Evolutionary conservation across 1,140 invertebrate genomes (phyloP).

Genomic region (Paraescarpia echinospica): DNA sequence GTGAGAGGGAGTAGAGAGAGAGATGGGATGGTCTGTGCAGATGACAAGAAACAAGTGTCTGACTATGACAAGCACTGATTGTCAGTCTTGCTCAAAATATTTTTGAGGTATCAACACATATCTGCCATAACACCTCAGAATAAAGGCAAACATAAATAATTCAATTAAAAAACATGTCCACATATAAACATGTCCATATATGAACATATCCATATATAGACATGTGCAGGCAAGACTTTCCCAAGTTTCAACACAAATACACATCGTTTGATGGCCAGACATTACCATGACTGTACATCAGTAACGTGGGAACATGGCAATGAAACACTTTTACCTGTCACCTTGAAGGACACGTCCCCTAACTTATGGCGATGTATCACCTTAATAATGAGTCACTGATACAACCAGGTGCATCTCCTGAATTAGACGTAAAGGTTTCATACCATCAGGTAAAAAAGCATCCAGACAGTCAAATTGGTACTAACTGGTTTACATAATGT

Average conservation of each 20-base stretch:
- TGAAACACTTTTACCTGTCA: not conserved
- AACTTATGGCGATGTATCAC: not conserved
- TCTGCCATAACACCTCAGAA: not conserved
- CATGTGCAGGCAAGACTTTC: not conserved
- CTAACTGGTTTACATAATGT: not conserved
- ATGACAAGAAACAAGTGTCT: not conserved
- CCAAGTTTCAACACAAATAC: not conserved
- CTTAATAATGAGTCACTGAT: conserved; percentile 1
- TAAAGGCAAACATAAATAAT: not conserved
- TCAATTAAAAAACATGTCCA: not conserved
- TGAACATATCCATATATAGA: too few species aligned
- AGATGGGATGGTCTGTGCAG: not conserved
- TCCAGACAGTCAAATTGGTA: not conserved
- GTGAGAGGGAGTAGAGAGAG: not conserved
- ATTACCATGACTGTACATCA: not conserved
- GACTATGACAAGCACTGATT: not conserved
- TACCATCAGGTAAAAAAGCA: not conserved
- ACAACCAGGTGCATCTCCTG: not conserved
- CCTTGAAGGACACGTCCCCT: too few species aligned
- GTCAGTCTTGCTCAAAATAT: not conserved
- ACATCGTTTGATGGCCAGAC: not conserved
- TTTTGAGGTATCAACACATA: not conserved
- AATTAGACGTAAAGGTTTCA: not conserved
- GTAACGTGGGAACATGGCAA: not conserved
- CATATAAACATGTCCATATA: not conserved